Percentiles rank a stretch among this genome's conserved stretches.
Conservation (phyloP, 2,797 vertebrate genomes). For the Rhinogobio ventralis region DNA sequence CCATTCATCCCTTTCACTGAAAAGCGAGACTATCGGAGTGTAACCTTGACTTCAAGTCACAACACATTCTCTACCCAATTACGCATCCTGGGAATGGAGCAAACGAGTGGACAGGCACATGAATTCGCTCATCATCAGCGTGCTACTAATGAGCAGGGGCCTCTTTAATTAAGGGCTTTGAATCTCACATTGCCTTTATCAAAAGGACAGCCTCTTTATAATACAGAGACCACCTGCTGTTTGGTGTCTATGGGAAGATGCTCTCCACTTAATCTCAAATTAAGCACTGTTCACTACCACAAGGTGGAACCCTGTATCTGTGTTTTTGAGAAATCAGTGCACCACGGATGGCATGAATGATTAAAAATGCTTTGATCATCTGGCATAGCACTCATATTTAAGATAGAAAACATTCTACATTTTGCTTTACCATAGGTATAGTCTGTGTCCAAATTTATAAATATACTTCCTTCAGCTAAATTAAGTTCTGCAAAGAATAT, state of each 20-base stretch:
- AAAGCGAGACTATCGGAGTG: neutral
- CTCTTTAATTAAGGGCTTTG: slow-evolving; percentile 23
- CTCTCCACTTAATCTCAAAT: neutral
- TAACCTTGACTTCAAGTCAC: neutral
- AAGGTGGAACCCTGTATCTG: slow-evolving; percentile 34
- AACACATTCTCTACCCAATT: slow-evolving; percentile 25
- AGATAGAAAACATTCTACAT: neutral
- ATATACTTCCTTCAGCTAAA: neutral
- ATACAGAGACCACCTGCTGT: slow-evolving; percentile 17
- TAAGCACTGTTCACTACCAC: slow-evolving; percentile 12
- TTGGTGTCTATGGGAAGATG: slow-evolving; percentile 1
- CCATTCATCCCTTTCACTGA: slow-evolving; percentile 1
- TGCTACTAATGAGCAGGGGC: slow-evolving; percentile 13
- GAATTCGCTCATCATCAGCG: neutral
- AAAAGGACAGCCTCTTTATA: slow-evolving; percentile 31
- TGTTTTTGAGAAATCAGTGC: neutral
- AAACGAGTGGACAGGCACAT: neutral
- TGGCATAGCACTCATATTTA: neutral
- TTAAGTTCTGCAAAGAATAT: neutral
- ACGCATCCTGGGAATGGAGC: neutral
- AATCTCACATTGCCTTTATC: slow-evolving; percentile 22
- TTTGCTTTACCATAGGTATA: neutral
- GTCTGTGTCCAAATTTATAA: neutral
- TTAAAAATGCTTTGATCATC: neutral
- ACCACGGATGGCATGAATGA: neutral